Evolutionary conservation across 2,888 invertebrate genomes (phyloP), one percentile per base, ranked within the genome.

Genomic region (Fragum sueziense): DNA sequence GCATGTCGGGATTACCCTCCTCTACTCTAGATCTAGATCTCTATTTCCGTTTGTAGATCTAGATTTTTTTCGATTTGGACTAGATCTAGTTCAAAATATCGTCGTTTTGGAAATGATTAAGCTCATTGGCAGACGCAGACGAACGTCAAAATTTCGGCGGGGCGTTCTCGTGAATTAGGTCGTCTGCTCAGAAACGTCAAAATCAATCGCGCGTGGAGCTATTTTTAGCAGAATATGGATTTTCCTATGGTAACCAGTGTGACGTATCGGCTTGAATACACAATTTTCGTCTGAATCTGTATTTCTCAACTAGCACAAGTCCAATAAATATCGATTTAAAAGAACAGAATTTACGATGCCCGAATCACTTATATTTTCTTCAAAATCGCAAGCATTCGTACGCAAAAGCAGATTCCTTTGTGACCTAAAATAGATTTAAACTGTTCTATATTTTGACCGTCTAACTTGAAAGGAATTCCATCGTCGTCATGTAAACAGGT

Each of bases 401-500:
- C n/a, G n/a, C n/a, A n/a, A n/a, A n/a, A n/a, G n/a, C n/a, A n/a
- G n/a, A n/a, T 37, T 14, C 47, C 47, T 14, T 47, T 47, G 14
- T 47, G 47, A 47, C 17, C 47, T 47, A 47, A 47, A 47, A 47
- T 47, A 47, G 47, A 47, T 14, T 47, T 47, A n/a, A 47, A 47
- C n/a, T 47, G 47, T 47, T 14, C 47, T 47, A 47, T 47, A 9
- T 47, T 9, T 14, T 47, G 47, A 47, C 47, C n/a, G 3, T 4
- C 7, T 47, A n/a, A 20, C 20, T 47, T 47, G 47, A 47, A 47
- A 29, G 57, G 57, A 57, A 57, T 57, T 27, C 29, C 57, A 29
- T 29, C 29, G 57, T 57, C 57, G 57, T 57, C 57, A 57, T 57
- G 57, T n/a, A 57, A n/a, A 57, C 57, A 57, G 57, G 57, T 57